Base-by-base conservation (phyloP, 1,140 invertebrate genomes). In the Muscidifurax raptorellus region DNA sequence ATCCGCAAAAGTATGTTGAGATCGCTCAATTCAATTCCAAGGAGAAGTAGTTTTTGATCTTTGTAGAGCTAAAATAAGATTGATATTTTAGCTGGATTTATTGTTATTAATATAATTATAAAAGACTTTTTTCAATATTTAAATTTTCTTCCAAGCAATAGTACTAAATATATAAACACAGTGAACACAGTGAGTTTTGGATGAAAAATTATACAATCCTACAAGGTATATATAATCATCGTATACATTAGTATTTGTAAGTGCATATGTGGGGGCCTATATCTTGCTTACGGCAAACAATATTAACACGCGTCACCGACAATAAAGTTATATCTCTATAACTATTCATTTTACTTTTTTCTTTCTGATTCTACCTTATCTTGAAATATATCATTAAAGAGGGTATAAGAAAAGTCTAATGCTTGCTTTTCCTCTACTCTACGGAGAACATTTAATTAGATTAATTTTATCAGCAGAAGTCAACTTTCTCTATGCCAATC, bases 1-100 rank as follows among this genome's bases (percentile, higher is more conserved):
- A 98, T 94, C 87, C 95, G 93, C 86, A 95, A 93, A 91, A 98
- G 96, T 47, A 95, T 95, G 78, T 96, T 94, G 86, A 97, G 88
- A 90, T 97, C 94, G 69, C 95, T 94, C 84, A 97, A 95, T 93
- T 97, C 96, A 40, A 93, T 89, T 66, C 94, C 92, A 27, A 96
- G 90, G 32, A 95, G 92, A 86, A 95, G 95, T 86, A 95, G 91
- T 84, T 94, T 90, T 86, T 94, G 94, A 86, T 95, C 95, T 87
- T 94, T 93, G 77, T 95, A 94, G 91, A 96, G 94, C 96, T 96
- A 90, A 74, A 93, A 92, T 90, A 83, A 87, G 85, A 75, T 30
- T 75, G 78, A 82, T 76, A 81, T 84, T 89, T 88, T 71, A 89
- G 88, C 89, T 90, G 36, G 64, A 47, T 79, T n/a, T 72, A 72